These are phyloP conservation scores for Lonchura striata DNA, from an alignment of 2,113 vertebrate species.

Conservation along the genomic window DNA sequence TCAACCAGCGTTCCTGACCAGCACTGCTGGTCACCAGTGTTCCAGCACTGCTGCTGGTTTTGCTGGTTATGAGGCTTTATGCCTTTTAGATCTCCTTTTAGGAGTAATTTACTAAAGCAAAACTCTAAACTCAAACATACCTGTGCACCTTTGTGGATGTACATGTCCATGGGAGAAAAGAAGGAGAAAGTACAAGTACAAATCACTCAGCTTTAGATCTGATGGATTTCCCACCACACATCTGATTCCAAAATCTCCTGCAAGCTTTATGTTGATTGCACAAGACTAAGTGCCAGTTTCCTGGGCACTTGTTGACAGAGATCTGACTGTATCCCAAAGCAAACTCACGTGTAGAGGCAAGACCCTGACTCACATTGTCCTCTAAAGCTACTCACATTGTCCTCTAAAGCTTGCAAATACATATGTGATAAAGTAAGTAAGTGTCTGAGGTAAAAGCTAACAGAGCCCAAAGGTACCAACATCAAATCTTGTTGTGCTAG, in stretches of 20 bases:
- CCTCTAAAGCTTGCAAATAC: neutral
- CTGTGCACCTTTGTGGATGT: neutral
- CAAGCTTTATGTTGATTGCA: neutral
- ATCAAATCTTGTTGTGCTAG: neutral
- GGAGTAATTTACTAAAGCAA: neutral
- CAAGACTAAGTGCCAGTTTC: neutral
- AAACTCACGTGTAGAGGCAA: neutral
- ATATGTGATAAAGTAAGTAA: neutral
- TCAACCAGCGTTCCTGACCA: neutral
- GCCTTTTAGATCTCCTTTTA: neutral
- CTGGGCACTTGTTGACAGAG: neutral
- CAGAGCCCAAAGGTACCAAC: neutral
- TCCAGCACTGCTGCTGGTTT: neutral
- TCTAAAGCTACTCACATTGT: neutral
- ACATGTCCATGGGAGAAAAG: neutral
- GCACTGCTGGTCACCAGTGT: too few species aligned
- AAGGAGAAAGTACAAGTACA: neutral
- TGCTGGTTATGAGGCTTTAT: neutral
- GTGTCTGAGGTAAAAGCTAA: neutral
- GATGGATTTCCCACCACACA: neutral
- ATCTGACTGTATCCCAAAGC: neutral
- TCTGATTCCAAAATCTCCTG: neutral
- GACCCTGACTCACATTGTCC: neutral
- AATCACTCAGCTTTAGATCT: neutral
- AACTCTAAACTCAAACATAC: neutral